Base-by-base conservation (phyloP, 2,888 invertebrate species). In the Tryphoninae sp. region DNA sequence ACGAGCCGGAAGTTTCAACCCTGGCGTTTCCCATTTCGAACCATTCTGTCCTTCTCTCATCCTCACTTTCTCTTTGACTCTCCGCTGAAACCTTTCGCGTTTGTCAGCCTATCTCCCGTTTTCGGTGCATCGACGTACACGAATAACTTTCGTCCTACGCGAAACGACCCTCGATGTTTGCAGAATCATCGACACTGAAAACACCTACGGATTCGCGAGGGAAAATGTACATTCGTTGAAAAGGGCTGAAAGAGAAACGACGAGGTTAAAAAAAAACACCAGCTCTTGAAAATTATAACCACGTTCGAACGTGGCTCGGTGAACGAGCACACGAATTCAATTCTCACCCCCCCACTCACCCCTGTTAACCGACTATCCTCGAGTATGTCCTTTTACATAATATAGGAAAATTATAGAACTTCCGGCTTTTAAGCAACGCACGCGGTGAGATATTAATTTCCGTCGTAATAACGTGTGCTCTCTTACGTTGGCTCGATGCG, bases 1-100 rank as follows among this genome's bases (percentile, higher is more conserved):
- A 76, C 80, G 51, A 74, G 59, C 61, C 74, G 65, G 69, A 78
- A 81, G 53, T 81, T 81, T 71, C 69, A 16, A 78, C 59, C 40
- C 22, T 64, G 22, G 9, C 62, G 51, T 53, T 49, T 62, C 8
- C 55, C 45, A 11, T 73, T 42, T 68, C 68, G 45, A 59, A 40
- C 49, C 59, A 49, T 55, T 61, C 51, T 16, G 55, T 78, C 58
- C 49, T 51, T 72, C 49, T 67, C 51, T 55, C 42, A 19, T 42
- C 8, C 58, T 26, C 68, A 23, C 72, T 59, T 64, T 11, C n/a
- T 51, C 2, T 62, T 2, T 13, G 1, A 6, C 11, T 23, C 49
- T 33, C 61, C 22, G 3, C 19, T 7, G 16, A n/a, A 51, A 51
- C 16, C 51, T 16, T 16, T 51, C 51, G 51, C 13, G 55, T 16